Percentiles rank a stretch among this genome's conserved stretches.
Evolutionary conservation across 2,113 vertebrate genomes (phyloP).

Genomic region (Rhagologus leucostigma): DNA sequence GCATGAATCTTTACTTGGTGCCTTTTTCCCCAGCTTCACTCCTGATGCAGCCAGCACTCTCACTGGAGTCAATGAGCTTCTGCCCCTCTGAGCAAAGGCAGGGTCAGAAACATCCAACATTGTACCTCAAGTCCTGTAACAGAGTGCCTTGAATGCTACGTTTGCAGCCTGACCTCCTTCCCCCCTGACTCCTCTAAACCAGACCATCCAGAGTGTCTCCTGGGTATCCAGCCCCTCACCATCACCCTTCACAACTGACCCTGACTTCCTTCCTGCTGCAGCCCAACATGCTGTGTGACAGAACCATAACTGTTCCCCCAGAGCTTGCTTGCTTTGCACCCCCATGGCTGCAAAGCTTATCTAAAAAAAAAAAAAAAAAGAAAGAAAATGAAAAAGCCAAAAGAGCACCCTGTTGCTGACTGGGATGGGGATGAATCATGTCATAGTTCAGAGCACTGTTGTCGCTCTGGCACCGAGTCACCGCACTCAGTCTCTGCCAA

Average conservation of each 20-base stretch:
- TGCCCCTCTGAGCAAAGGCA: background rate
- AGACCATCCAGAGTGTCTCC: slow-evolving; percentile 16
- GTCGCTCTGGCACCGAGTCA: slow-evolving; percentile 70
- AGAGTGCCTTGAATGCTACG: background rate
- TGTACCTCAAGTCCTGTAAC: slow-evolving; percentile 25
- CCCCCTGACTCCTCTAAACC: slow-evolving; percentile 18
- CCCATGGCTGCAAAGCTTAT: background rate
- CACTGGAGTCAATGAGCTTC: background rate
- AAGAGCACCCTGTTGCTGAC: slow-evolving; percentile 62
- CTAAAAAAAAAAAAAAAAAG: background rate
- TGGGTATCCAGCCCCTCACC: background rate
- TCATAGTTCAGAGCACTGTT: slow-evolving; percentile 73
- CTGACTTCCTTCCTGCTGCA: slow-evolving; percentile 9
- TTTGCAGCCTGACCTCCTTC: slow-evolving; percentile 21
- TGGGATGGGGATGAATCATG: slow-evolving; percentile 70
- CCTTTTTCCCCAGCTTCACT: fast-evolving
- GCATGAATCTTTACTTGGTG: background rate
- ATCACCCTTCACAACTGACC: background rate
- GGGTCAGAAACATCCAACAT: slow-evolving; percentile 17
- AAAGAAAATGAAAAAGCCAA: background rate
- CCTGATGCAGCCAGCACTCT: fast-evolving
- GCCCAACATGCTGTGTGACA: background rate
- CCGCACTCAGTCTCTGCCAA: slow-evolving; percentile 68
- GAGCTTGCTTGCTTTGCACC: background rate
- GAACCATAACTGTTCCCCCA: slow-evolving; percentile 8